Conservation (phyloP, 2,888 invertebrate species). For the Drymonia ruficornis region DNA sequence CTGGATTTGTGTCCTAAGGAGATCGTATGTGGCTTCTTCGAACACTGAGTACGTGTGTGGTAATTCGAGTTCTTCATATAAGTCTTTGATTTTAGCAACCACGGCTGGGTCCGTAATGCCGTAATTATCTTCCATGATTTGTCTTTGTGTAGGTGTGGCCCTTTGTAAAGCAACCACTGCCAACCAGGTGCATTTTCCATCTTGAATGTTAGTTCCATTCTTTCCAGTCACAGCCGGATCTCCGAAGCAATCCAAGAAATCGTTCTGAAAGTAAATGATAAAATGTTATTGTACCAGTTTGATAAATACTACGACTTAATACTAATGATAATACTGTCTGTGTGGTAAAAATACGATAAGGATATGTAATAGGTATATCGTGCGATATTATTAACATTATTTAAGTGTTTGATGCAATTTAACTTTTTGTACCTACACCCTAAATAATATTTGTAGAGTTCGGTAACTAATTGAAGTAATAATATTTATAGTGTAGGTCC, state of each 20-base stretch:
- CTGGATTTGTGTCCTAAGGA: constrained; percentile 92
- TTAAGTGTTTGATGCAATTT: too few species aligned
- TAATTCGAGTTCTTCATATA: constrained; percentile 91
- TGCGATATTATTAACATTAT: background rate
- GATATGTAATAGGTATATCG: too few species aligned
- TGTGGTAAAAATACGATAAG: constrained; percentile 7
- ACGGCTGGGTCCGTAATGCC: constrained; percentile 88
- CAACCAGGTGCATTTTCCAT: constrained; percentile 98
- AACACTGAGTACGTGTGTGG: constrained; percentile 91
- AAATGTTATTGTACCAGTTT: background rate
- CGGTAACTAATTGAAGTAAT: too few species aligned
- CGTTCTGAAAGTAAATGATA: constrained; percentile 85
- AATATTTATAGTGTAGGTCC: too few species aligned
- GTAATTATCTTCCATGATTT: constrained; percentile 91
- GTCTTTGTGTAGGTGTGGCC: constrained; percentile 88
- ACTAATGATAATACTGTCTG: background rate
- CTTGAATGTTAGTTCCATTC: constrained; percentile 95
- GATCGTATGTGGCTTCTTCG: constrained; percentile 93
- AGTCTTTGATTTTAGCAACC: constrained; percentile 87
- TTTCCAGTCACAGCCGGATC: constrained; percentile 95
- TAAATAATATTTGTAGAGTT: too few species aligned
- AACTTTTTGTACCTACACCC: too few species aligned
- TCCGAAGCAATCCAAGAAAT: constrained; percentile 96
- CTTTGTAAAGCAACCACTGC: constrained; percentile 94
- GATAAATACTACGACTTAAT: background rate